Evolutionary conservation across 2,888 invertebrate genomes (phyloP), one percentile per base, ranked within the genome.

Genomic region (Anthrax anthrax): DNA sequence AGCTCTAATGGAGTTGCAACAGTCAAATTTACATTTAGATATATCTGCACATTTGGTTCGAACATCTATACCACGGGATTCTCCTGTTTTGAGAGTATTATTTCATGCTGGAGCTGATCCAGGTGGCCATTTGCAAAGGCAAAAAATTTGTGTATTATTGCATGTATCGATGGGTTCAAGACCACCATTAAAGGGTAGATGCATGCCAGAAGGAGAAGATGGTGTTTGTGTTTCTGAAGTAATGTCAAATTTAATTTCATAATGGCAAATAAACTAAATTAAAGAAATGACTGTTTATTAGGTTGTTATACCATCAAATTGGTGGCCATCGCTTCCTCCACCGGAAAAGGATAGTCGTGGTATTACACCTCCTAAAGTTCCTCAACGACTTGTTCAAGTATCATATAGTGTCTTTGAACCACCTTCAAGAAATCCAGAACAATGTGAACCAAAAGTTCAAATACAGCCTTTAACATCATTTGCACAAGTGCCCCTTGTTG

Each of bases 21-120:
- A 80, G 49, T 74, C 77, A 1, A 79, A 80, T 41, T 76, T 81
- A 42, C 83, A 86, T 55, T 70, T 92, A 56, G 94, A 94, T 65
- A 85, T 95, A 70, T 91, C 90, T 37, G 94, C 92, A 8, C 94
- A 95, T 66, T 74, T 94, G 48, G 94, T 95, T n/a, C 83, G 87
- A 46, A 73, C 76, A 46, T 84, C 84, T 58, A 77, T 95, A 46
- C 84, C 90, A 1, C 78, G 89, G 42, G 92, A 94, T 63, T 83
- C 86, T 17, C 94, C 95, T 1, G 84, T 90, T n/a, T 70, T 95
- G 37, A 76, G 94, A 49, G 92, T 95, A 10, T 75, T 95, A 19
- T 91, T 95, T 67, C 94, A 95, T 67, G 87, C 90, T 17, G 89
- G 87, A 27, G 84, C 84, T 47, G 86, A 86, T 67, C 83, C 85